A percentile compares a stretch with the other conserved stretches of the same genome.
phyloP scores from a whole-genome alignment of 2,797 vertebrate species.

The Clarias laeviceps region DNA sequence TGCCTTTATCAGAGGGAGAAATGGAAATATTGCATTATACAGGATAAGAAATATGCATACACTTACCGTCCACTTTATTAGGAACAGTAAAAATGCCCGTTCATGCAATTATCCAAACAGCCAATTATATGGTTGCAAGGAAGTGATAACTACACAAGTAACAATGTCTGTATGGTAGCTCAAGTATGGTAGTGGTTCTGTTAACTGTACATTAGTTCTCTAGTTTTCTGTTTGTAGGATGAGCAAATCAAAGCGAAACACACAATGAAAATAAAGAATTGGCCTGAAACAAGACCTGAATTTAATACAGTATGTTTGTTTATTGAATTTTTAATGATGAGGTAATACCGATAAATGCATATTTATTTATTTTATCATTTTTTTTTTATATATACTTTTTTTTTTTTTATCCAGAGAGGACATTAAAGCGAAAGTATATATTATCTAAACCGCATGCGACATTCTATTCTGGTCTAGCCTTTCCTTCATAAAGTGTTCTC shows the following conservation, averaged over 20 bases:
- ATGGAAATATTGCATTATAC: too few species aligned
- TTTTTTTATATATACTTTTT: too few species aligned
- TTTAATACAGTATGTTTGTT: background rate
- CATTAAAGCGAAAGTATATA: background rate
- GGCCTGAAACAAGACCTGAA: too few species aligned
- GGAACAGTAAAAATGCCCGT: background rate
- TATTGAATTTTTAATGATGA: background rate
- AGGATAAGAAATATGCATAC: too few species aligned
- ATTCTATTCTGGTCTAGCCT: conserved; percentile 17
- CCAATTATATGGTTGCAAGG: background rate
- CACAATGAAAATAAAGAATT: background rate
- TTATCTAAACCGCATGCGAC: background rate
- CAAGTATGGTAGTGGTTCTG: background rate
- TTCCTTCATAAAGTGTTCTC: conserved; percentile 67
- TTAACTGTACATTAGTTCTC: conserved; percentile 1
- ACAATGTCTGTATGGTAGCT: conserved; percentile 10
- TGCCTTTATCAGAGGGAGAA: background rate
- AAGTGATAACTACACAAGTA: conserved; percentile 14
- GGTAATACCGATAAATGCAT: too few species aligned
- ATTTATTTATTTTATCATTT: too few species aligned
- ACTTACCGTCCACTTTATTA: background rate
- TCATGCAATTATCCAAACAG: background rate
- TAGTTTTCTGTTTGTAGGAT: background rate
- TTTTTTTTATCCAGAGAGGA: background rate
- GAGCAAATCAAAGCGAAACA: background rate